These are phyloP conservation scores for Holocentrus rufus DNA, from an alignment of 2,797 vertebrate genomes.

Conservation along the genomic window DNA sequence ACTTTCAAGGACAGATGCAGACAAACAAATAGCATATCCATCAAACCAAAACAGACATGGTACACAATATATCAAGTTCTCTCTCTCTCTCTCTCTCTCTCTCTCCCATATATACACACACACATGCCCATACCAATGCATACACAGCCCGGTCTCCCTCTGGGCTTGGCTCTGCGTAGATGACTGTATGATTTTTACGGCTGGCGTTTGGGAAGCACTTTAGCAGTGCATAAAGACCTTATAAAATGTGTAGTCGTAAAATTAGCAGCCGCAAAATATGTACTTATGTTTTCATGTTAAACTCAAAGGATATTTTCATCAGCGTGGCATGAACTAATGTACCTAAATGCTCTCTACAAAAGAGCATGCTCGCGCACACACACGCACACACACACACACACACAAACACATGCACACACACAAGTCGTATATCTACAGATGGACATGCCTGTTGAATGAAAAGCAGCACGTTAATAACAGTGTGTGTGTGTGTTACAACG, in stretches of 20 bases:
- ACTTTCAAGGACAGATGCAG: neutral
- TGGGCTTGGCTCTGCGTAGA: constrained; percentile 72
- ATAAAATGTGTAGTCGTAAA: constrained; percentile 85
- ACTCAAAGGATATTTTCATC: constrained; percentile 77
- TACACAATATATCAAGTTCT: neutral
- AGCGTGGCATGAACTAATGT: constrained; percentile 50
- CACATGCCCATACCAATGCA: constrained; percentile 37
- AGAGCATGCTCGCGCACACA: neutral
- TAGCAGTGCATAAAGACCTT: constrained; percentile 84
- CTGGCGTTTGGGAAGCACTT: constrained; percentile 81
- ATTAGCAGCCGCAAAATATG: constrained; percentile 86
- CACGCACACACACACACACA: constrained; percentile 4
- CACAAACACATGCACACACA: constrained; percentile 31
- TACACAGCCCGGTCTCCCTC: constrained; percentile 63
- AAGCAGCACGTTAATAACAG: constrained; percentile 71
- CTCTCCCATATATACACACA: constrained; percentile 16
- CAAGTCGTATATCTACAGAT: constrained; percentile 68
- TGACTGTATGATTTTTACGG: constrained; percentile 82
- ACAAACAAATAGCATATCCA: constrained; percentile 20
- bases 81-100: neutral
- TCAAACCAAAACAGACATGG: constrained; percentile 12
- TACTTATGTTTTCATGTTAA: constrained; percentile 82
- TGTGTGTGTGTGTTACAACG: constrained; percentile 58
- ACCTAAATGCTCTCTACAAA: constrained; percentile 52
- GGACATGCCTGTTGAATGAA: constrained; percentile 73